Base-by-base conservation (phyloP, 2,797 vertebrate species). In the Myotis myotis region DNA sequence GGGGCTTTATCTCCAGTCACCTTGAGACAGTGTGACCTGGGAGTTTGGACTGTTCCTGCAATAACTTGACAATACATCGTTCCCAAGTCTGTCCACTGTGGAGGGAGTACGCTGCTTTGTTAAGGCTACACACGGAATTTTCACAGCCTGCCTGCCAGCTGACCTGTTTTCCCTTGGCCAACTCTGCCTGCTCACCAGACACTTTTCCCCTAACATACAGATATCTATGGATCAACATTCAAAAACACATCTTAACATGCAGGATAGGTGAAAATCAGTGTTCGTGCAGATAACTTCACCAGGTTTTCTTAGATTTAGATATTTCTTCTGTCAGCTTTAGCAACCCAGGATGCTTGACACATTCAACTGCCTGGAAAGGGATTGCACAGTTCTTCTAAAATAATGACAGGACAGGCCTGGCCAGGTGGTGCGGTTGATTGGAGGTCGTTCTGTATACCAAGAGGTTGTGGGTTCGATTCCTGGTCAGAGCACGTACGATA, bases 261-360 rank as follows among this genome's bases (percentile, higher is more conserved):
- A 89, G 68, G 19, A 57, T 64, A 89, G 88, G 44, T 78, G 36
- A 82, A 75, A 95, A 51, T 53, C 60, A 57, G 55, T 66, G 28
- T 84, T 80, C 53, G 47, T 68, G 81, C 33, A 78, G 41, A 79
- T 53, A 84, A 30, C 66, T 33, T 89, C 87, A 72, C 87, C 62
- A 85, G 87, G 78, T 94, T 93, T 86, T 87, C 64, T 90, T 93
- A 91, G 84, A 87, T 81, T 57, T 64, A 87, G 23, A 47, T 89
- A 80, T 91, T 96, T 93, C 87, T 97, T 64, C 60, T 79, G 76
- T 89, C 72, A 70, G 44, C 76, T 74, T 90, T 82, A 94, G 92
- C 91, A 87, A 72, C 11, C 49, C n/a, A 44, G 47, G 64, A 12
- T 96, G 60, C 92, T 94, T 95, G 75, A 91, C 94, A 93, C 71